Evolutionary conservation across 2,113 vertebrate species (phyloP), one percentile per base, ranked within the genome.

Genomic region (Lepus europaeus): DNA sequence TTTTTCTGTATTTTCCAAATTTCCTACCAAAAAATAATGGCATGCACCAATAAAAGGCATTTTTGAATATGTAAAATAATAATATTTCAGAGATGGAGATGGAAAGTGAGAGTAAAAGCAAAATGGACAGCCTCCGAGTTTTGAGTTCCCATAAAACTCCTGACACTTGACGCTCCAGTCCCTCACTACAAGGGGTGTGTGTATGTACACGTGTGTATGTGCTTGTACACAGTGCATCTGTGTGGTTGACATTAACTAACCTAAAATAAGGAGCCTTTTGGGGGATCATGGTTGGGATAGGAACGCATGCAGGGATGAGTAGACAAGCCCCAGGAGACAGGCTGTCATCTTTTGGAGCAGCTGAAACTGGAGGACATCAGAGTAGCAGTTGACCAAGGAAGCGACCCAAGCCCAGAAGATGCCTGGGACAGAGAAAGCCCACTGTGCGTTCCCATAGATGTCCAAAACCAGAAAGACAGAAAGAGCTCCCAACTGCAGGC

Each of bases 1-100:
- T 25, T 22, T 82, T 63, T 64, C 33, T 73, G 29, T 74, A 23
- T 33, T 87, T 74, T 73, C 23, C 59, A 56, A 78, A 80, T 70
- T 68, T 80, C 69, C 56, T 90, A 78, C 59, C 77, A 16, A 64
- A 51, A 90, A 93, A 81, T 77, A 92, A 83, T 29, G 87, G 31
- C 1, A 31, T 59, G 5, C 33, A 95, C 33, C 13, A 90, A 45
- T 72, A 76, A 91, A 74, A 77, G 31, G 66, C 45, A 76, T 85
- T 66, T 45, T 33, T 96, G n/a, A 91, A 91, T 85, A 76, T 74
- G 84, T 91, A 87, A 13, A 13, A 74, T 2, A 61, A 9, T 36
- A 66, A 81, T 39, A 69, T 22, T 70, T 36, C 91, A 90, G 39
- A 70, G n/a, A 69, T 10, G 61, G 14, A 93, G 53, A 69, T 0